These are phyloP conservation scores for Otolemur crassicaudatus DNA, from an alignment of 2,797 vertebrate species.

Conservation along the genomic window DNA sequence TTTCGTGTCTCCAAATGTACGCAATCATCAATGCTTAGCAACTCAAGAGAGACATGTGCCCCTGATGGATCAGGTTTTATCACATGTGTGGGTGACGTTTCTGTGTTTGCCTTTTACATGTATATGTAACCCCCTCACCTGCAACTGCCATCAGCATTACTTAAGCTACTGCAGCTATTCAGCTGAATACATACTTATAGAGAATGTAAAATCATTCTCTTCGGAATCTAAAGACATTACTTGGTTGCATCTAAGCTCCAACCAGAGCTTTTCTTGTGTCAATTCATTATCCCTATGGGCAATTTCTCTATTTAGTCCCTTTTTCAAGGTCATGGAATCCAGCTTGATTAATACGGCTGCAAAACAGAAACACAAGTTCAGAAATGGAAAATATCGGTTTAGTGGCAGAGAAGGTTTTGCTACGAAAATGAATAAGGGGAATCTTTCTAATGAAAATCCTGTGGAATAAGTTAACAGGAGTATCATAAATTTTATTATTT, in stretches of 20 bases:
- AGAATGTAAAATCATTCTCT: conserved; percentile 68
- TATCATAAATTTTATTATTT: conserved; percentile 56
- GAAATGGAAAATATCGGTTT: conserved; percentile 33
- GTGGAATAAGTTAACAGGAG: background rate
- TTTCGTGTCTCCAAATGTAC: conserved; percentile 22
- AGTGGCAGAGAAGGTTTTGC: background rate
- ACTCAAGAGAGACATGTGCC: conserved; percentile 29
- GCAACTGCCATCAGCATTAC: background rate
- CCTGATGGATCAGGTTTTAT: conserved; percentile 51
- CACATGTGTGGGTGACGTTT: background rate
- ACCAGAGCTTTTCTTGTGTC: conserved; percentile 64
- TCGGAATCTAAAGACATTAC: conserved; percentile 65
- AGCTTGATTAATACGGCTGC: conserved; percentile 56
- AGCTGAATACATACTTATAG: conserved; percentile 3
- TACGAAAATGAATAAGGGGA: conserved; percentile 25
- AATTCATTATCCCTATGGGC: conserved; percentile 15
- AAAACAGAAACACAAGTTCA: conserved; percentile 33
- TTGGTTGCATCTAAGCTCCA: conserved; percentile 60
- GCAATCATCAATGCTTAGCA: conserved; percentile 15
- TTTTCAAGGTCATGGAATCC: conserved; percentile 56
- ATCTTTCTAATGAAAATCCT: background rate
- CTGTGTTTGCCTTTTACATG: background rate
- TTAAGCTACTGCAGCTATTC: conserved; percentile 40
- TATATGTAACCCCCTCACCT: background rate
- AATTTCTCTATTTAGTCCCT: conserved; percentile 21